phyloP scores from a whole-genome alignment of 2,113 vertebrate species.

The Hippopotamus amphibius region DNA sequence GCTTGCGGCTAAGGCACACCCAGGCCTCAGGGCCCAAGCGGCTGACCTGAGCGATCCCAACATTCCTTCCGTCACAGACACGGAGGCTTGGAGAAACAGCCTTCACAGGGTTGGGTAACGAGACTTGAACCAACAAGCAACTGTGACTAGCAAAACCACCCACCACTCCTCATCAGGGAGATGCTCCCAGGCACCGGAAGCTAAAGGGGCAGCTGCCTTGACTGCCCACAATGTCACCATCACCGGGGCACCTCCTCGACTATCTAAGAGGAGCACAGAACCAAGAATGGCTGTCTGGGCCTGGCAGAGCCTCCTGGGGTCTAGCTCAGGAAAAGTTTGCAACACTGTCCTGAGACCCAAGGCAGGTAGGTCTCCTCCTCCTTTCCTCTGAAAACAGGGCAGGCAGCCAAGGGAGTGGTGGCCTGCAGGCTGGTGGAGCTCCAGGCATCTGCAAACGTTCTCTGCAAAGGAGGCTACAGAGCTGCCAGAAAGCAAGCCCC shows the following conservation, averaged over 20 bases:
- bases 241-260: neutral
- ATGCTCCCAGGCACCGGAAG: neutral
- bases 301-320: neutral
- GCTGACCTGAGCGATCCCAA: constrained; percentile 39
- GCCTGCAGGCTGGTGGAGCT: neutral
- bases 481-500: neutral
- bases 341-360: neutral
- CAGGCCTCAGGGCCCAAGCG: neutral
- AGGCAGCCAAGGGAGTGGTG: neutral
- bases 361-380: neutral
- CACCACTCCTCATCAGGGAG: neutral
- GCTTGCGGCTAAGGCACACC: constrained; percentile 38
- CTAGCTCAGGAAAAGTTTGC: neutral
- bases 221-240: neutral
- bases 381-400: neutral
- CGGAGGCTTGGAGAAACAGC: neutral
- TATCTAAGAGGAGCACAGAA: neutral
- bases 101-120: neutral
- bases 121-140: neutral
- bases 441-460: neutral
- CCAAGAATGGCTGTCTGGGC: neutral
- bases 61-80: neutral
- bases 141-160: neutral
- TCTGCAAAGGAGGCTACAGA: neutral
- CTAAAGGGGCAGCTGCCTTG: neutral